These are phyloP conservation scores for Sebastes minor DNA, from an alignment of 2,797 vertebrate species.

Conservation along the genomic window DNA sequence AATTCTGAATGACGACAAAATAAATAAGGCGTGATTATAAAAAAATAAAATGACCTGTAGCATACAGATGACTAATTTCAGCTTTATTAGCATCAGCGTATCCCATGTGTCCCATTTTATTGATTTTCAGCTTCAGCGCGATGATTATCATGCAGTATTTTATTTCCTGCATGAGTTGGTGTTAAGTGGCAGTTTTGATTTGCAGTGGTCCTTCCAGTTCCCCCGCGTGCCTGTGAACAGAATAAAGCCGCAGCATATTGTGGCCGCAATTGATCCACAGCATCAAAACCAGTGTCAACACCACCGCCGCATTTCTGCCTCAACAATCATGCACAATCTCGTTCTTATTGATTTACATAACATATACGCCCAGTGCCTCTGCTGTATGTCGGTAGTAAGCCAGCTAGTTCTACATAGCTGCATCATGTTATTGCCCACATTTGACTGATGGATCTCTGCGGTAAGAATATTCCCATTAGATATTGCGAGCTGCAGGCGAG, in stretches of 20 bases:
- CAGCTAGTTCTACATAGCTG: not conserved
- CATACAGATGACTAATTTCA: not conserved
- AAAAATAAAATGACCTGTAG: not conserved
- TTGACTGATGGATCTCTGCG: slow-evolving; percentile 48
- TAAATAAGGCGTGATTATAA: not conserved
- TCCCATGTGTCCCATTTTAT: slow-evolving; percentile 13
- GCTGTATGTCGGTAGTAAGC: not conserved
- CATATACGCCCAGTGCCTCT: not conserved
- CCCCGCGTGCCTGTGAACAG: not conserved
- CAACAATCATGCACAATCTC: not conserved
- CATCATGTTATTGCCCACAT: slow-evolving; percentile 16
- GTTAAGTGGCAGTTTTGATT: slow-evolving; percentile 21
- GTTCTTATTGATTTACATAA: slow-evolving; percentile 41
- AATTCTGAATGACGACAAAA: not conserved
- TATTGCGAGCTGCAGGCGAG: slow-evolving; percentile 37
- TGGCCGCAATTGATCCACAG: slow-evolving; percentile 32
- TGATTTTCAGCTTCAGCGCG: slow-evolving; percentile 18
- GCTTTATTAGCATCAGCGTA: not conserved
- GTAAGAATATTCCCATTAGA: slow-evolving; percentile 38
- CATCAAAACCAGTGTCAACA: slow-evolving; percentile 5
- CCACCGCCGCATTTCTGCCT: not conserved
- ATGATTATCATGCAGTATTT: slow-evolving; percentile 26
- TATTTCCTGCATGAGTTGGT: slow-evolving; percentile 19
- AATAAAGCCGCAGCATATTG: not conserved
- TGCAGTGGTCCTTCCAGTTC: not conserved